Base-by-base conservation (phyloP, 2,888 invertebrate species). In the Sinhomidia bicolor region DNA sequence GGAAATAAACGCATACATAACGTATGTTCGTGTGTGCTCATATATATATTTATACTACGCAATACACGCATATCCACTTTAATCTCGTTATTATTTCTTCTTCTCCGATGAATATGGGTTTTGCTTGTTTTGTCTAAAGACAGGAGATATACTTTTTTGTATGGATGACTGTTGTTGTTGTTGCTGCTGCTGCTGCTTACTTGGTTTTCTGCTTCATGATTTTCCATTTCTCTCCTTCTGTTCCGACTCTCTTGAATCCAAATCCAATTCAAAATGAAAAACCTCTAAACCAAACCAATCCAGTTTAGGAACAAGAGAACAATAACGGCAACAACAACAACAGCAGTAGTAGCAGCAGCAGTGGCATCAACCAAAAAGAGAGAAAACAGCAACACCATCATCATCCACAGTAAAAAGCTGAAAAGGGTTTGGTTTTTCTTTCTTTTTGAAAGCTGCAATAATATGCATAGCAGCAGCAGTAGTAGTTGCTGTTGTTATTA, bases 221-320 rank as follows among this genome's bases (percentile, higher is more conserved):
- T 74, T 71, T 29, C 26, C 47, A 47, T 47, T 47, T 74, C 44
- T 29, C 44, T 47, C 20, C 41, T 1, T 41, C 41, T 71, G 44
- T 23, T 5, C 23, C 9, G 20, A 71, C n/a, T 71, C 20, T 71
- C 44, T 44, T 23, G 20, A 71, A 20, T 68, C 12, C 41, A 51
- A 74, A 74, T 74, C 74, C 74, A 74, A 74, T 47, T 65, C 65
- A 65, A 65, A 65, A 65, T 23, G 23, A 17, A 51, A 60, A 60
- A 60, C 20, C 23, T 26, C 12, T 60, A 10, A 14, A 1, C 65
- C 23, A 74, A 74, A 23, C 71, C 74, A 74, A 47, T 74, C 74
- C 74, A 74, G 44, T 47, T 74, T 74, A 44, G n/a, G 17, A 68
- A 32, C n/a, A 51, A 51, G 32, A 20, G 17, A 17, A 29, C 62